Percentiles rank a stretch among this genome's conserved stretches.
Conservation (phyloP, 1,140 invertebrate genomes). For the Stenopsyche tienmushanensis region DNA sequence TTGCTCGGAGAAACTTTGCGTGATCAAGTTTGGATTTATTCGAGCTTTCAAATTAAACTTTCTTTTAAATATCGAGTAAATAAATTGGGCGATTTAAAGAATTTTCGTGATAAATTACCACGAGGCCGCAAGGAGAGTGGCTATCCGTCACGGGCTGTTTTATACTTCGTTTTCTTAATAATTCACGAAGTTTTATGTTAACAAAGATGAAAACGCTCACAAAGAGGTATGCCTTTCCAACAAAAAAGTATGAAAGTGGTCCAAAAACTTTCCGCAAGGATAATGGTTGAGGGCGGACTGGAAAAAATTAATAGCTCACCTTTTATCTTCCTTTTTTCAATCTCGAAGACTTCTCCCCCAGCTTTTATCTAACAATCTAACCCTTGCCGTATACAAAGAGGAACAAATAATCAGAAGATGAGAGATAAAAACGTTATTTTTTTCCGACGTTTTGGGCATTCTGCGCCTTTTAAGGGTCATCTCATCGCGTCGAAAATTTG, state of each 20-base stretch:
- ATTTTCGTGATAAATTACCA: background rate
- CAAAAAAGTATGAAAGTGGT: too few relatives aligned
- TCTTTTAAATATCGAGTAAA: background rate
- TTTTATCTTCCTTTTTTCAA: background rate
- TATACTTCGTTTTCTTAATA: background rate
- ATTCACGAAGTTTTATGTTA: background rate
- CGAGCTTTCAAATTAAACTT: too few relatives aligned
- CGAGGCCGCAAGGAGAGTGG: background rate
- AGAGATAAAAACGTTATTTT: too few relatives aligned
- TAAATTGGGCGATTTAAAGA: background rate
- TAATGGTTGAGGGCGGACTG: too few relatives aligned
- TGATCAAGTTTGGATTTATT: too few relatives aligned
- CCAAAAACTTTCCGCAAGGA: too few relatives aligned
- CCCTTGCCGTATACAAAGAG: background rate
- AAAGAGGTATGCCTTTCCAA: too few relatives aligned
- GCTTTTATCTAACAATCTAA: background rate
- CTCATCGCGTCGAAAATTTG: too few relatives aligned
- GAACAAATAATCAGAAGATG: background rate
- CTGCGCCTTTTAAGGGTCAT: too few relatives aligned
- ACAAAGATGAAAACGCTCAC: too few relatives aligned
- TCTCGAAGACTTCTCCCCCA: background rate
- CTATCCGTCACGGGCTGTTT: background rate
- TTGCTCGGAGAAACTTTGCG: too few relatives aligned
- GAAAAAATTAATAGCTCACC: background rate
- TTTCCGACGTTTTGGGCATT: too few relatives aligned